phyloP scores from a whole-genome alignment of 2,113 vertebrate species.

The Ictalurus furcatus region DNA sequence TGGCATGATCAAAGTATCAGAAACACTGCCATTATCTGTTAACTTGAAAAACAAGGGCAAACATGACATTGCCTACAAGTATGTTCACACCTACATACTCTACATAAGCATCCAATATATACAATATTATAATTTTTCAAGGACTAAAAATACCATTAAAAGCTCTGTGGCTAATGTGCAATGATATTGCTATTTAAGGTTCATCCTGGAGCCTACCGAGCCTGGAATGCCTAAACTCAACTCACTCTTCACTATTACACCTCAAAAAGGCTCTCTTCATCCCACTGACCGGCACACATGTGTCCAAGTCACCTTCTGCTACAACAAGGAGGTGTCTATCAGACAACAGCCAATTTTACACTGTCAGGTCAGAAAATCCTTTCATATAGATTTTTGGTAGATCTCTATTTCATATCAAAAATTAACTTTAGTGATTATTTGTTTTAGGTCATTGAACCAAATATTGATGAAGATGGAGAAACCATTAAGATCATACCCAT shows the following conservation, averaged over 20 bases:
- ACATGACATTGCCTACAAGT: slow-evolving; percentile 85
- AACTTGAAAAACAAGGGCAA: slow-evolving; percentile 86
- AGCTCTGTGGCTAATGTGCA: not conserved
- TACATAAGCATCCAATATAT: slow-evolving; percentile 2
- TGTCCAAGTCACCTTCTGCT: slow-evolving; percentile 76
- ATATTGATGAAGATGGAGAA: slow-evolving; percentile 65
- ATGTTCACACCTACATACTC: slow-evolving; percentile 53
- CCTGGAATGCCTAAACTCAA: slow-evolving; percentile 58
- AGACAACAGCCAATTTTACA: slow-evolving; percentile 75
- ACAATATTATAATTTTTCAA: not conserved
- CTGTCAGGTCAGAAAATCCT: slow-evolving; percentile 77
- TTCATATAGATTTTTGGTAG: not conserved
- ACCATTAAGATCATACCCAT: slow-evolving; percentile 74
- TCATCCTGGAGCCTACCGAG: slow-evolving; percentile 66
- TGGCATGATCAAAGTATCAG: slow-evolving; percentile 78
- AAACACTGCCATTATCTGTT: slow-evolving; percentile 73
- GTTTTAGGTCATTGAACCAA: slow-evolving; percentile 83
- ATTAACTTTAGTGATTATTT: not conserved
- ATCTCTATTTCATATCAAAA: not conserved
- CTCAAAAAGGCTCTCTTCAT: slow-evolving; percentile 71
- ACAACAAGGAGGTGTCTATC: slow-evolving; percentile 75
- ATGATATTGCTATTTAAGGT: slow-evolving; percentile 68
- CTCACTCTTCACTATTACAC: slow-evolving; percentile 77
- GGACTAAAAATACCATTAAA: not conserved
- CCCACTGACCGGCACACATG: slow-evolving; percentile 63